Percentiles rank a stretch among this genome's conserved stretches.
phyloP scores from a whole-genome alignment of 2,888 invertebrate species.

The Anagyrus pseudococci region DNA sequence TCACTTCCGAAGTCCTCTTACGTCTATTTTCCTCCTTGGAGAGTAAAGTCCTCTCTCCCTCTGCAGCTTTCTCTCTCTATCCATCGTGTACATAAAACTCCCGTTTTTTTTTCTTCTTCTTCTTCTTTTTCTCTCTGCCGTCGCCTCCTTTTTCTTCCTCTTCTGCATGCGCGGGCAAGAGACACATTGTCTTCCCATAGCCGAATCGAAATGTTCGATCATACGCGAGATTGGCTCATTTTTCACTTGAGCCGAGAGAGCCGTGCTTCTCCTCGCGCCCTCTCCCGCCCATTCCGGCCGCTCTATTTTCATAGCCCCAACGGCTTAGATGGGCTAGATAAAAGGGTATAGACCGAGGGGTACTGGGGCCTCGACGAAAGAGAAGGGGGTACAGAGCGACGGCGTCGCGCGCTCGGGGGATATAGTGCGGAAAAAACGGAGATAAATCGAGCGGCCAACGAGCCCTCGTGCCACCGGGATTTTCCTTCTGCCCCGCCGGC shows the following conservation, averaged over 20 bases:
- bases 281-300: background rate
- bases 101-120: background rate
- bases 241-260: constrained; percentile 44
- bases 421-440: constrained; percentile 38
- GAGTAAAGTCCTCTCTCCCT: background rate
- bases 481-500: constrained; percentile 5
- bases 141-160: constrained; percentile 1
- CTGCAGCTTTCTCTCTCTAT: constrained; percentile 4
- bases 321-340: constrained; percentile 40
- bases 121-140: constrained; percentile 8
- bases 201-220: constrained; percentile 54
- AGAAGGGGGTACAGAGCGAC: no score
- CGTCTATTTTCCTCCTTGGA: no score
- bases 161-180: constrained; percentile 16
- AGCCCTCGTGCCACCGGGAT: constrained; percentile 28
- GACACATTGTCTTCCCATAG: constrained; percentile 33
- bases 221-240: constrained; percentile 55
- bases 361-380: background rate
- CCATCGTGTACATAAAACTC: constrained; percentile 36
- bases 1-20: constrained; percentile 28
- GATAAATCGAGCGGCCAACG: constrained; percentile 37
- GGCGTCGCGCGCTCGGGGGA: no score
- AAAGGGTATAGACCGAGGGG: constrained; percentile 23
- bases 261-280: no score
- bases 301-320: constrained; percentile 44